Percentiles rank a stretch among this genome's conserved stretches.
Conservation (phyloP, 2,888 invertebrate genomes). For the Liopterus haemorrhoidalis region DNA sequence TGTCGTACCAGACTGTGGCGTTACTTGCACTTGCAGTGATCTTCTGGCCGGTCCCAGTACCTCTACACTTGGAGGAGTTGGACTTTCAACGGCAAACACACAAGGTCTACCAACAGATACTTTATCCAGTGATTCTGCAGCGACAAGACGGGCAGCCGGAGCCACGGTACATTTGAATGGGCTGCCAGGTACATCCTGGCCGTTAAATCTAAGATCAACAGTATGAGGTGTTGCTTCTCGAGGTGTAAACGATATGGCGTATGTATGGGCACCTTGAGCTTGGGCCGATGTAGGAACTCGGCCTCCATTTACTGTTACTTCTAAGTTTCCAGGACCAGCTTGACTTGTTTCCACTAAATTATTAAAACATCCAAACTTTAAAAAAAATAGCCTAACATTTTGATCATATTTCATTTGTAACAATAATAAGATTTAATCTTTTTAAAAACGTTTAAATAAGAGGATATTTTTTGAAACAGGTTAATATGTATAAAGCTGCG, state of each 20-base stretch:
- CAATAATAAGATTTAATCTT: too few species aligned
- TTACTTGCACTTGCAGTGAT: slow-evolving; percentile 60
- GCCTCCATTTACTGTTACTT: slow-evolving; percentile 97
- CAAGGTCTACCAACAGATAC: slow-evolving; percentile 81
- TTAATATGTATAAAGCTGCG: too few species aligned
- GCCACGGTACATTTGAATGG: slow-evolving; percentile 76
- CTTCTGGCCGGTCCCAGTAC: slow-evolving; percentile 70
- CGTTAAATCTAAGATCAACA: slow-evolving; percentile 93
- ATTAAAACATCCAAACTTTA: slow-evolving; percentile 11
- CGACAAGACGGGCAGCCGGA: slow-evolving; percentile 77
- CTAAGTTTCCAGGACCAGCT: slow-evolving; percentile 96
- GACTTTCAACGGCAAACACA: slow-evolving; percentile 81
- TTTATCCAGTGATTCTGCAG: slow-evolving; percentile 81
- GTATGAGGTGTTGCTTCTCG: slow-evolving; percentile 85
- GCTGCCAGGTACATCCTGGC: slow-evolving; percentile 88
- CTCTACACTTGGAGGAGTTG: slow-evolving; percentile 73
- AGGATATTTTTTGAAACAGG: too few species aligned
- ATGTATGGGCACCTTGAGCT: slow-evolving; percentile 92
- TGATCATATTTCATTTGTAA: too few species aligned
- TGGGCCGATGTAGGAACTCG: slow-evolving; percentile 94
- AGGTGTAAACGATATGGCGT: slow-evolving; percentile 95
- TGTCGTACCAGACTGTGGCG: slow-evolving; percentile 44
- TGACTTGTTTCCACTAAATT: slow-evolving; percentile 88
- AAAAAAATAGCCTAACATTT: too few species aligned
- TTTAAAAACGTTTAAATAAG: too few species aligned